Evolutionary conservation across 2,797 vertebrate genomes (phyloP).

Genomic region (Enteromius viviparus): DNA sequence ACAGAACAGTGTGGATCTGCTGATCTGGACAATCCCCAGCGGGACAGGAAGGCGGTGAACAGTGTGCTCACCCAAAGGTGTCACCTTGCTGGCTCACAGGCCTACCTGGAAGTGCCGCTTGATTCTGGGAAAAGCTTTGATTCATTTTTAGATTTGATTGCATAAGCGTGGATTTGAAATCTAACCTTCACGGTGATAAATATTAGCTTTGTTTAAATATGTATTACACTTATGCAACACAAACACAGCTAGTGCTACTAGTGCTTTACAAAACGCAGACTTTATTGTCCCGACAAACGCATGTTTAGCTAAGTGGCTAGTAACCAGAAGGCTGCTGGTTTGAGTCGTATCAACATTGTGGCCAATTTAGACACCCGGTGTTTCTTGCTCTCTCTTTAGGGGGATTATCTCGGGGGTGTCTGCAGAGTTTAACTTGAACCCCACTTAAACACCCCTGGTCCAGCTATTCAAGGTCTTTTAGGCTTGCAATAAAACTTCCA

Average conservation of each 20-base stretch:
- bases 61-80: constrained; percentile 9
- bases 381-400: not conserved
- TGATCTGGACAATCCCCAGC: constrained; percentile 53
- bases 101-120: not conserved
- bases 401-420: not conserved
- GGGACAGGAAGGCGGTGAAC: constrained; percentile 26
- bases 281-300: not conserved
- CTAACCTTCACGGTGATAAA: constrained; percentile 3
- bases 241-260: not conserved
- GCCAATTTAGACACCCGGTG: not conserved
- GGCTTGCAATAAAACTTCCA: not conserved
- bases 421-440: too few species aligned
- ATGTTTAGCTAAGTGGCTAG: not conserved
- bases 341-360: not conserved
- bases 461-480: not conserved
- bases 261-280: not conserved
- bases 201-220: not conserved
- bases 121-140: constrained; percentile 2
- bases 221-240: not conserved
- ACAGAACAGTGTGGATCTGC: constrained; percentile 49
- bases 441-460: not conserved
- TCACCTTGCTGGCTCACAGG: constrained; percentile 7
- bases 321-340: not conserved
- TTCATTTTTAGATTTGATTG: not conserved
- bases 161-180: not conserved